Evolutionary conservation across 2,113 vertebrate genomes (phyloP).

Genomic region (Mola mola): DNA sequence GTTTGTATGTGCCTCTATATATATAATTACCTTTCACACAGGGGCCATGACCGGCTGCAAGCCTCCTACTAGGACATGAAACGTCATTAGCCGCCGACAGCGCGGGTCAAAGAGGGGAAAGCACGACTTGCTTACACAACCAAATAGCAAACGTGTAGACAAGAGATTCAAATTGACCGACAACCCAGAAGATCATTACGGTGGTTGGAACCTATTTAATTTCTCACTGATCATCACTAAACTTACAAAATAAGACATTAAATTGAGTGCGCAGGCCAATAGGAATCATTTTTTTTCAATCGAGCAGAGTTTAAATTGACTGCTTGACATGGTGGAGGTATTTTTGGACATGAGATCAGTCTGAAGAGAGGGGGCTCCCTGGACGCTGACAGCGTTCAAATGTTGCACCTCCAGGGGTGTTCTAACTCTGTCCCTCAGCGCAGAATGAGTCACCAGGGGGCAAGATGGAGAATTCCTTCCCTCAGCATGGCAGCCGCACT

Average conservation of each 20-base stretch:
- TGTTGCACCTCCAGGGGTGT: slow-evolving; percentile 30
- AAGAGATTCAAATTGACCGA: slow-evolving; percentile 58
- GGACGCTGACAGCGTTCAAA: background rate
- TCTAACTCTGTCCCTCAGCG: slow-evolving; percentile 21
- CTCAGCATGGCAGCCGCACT: slow-evolving; percentile 61
- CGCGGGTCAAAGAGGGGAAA: slow-evolving; percentile 35
- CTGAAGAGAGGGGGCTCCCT: slow-evolving; percentile 7
- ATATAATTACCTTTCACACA: slow-evolving; percentile 39
- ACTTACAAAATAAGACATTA: slow-evolving; percentile 1
- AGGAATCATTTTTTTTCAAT: slow-evolving; percentile 38
- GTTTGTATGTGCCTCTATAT: background rate
- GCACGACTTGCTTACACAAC: slow-evolving; percentile 61
- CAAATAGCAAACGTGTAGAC: slow-evolving; percentile 38
- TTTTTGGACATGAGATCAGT: slow-evolving; percentile 35
- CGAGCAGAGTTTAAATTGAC: slow-evolving; percentile 47
- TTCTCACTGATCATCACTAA: slow-evolving; percentile 27
- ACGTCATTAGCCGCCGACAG: slow-evolving; percentile 44
- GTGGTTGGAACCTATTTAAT: slow-evolving; percentile 34
- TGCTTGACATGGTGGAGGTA: slow-evolving; percentile 4
- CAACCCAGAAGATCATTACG: slow-evolving; percentile 35
- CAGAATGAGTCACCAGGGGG: slow-evolving; percentile 45
- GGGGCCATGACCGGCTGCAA: slow-evolving; percentile 17
- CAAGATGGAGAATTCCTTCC: slow-evolving; percentile 70
- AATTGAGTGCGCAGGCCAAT: slow-evolving; percentile 40
- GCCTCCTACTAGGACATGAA: slow-evolving; percentile 38